A percentile compares a stretch with the other conserved stretches of the same genome.
Evolutionary conservation across 2,888 invertebrate genomes (phyloP).

Genomic region (Cerastis leucographa): DNA sequence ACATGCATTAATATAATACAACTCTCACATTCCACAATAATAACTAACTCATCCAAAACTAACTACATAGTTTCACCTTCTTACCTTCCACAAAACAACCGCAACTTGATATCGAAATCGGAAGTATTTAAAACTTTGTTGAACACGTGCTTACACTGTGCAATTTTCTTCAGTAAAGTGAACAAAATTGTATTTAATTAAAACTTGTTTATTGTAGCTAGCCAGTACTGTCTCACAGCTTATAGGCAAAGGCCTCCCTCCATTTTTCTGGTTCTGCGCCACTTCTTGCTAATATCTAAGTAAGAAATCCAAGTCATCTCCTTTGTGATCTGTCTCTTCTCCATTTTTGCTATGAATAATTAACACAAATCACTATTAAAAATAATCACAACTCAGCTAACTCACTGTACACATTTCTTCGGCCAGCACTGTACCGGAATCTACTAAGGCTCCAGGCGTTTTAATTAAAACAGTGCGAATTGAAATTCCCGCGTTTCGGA

Average conservation of each 20-base stretch:
- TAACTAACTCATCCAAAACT: slow-evolving; percentile 12
- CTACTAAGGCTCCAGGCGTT: slow-evolving; percentile 70
- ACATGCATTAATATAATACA: not conserved
- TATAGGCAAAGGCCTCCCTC: no score
- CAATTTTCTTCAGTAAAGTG: slow-evolving; percentile 3
- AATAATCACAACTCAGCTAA: not conserved
- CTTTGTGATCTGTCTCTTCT: not conserved
- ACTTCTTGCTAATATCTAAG: not conserved
- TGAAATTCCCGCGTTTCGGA: slow-evolving; percentile 80
- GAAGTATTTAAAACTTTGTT: slow-evolving; percentile 31
- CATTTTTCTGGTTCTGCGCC: not conserved
- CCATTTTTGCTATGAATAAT: not conserved
- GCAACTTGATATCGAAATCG: slow-evolving; percentile 27
- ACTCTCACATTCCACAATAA: not conserved
- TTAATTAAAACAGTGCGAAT: slow-evolving; percentile 83
- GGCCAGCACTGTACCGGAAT: slow-evolving; percentile 50
- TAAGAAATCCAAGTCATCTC: not conserved
- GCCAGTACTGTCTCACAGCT: not conserved
- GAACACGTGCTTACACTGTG: not conserved
- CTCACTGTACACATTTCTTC: slow-evolving; percentile 29
- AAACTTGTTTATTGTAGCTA: not conserved
- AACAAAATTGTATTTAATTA: slow-evolving; percentile 21
- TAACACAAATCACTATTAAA: not conserved
- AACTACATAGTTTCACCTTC: slow-evolving; percentile 20
- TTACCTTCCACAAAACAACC: slow-evolving; percentile 12